Base-by-base conservation (phyloP, 35 echinoderm and acorn worm species). In the Apostichopus parvimensis region DNA sequence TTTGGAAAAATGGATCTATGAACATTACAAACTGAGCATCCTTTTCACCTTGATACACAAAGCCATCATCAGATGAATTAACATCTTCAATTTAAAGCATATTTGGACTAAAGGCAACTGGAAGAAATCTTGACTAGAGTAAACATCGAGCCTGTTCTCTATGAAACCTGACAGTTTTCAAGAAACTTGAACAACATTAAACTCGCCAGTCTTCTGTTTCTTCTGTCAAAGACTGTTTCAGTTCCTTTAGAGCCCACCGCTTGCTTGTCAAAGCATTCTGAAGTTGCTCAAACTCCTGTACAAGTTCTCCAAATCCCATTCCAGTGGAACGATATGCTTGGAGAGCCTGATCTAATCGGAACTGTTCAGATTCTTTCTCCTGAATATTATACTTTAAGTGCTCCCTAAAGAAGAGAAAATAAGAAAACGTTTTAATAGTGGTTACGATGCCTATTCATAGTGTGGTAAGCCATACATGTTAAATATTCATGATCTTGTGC, bases 231-330 rank as follows among this genome's bases (percentile, higher is more conserved):
- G 86, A 93, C 81, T 95, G 93, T 79, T 96, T 96, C 8, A 98
- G 93, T 82, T 98, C 95, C 28, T 77, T 91, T 82, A 98, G 82
- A 4, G 97, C 97, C 97, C 97, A 98, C 53, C 71, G 91, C 92
- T 98, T 95, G 79, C 92, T 98, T 45, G 95, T 92, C 17, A 98
- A 85, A 8, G 92, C 96, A 61, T 90, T 92, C 80, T 93, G 94
- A 71, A 98, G 79, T 75, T 95, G 90, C 59, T 96, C 92, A 61
- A 94, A 98, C 58, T 98, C 94, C 17, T 81, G 85, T 8, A 96
- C 97, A 21, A 98, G 72, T 61, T 94, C 76, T 52, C 95, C 94
- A 64, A 98, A 98, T 4, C 94, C 97, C 93, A 96, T 96, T 64
- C 97, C 94, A 10, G 96, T 77, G 73, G 94, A 57, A 71, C 94